Conservation (phyloP, 2,113 vertebrate genomes). For the Arvicanthis niloticus region DNA sequence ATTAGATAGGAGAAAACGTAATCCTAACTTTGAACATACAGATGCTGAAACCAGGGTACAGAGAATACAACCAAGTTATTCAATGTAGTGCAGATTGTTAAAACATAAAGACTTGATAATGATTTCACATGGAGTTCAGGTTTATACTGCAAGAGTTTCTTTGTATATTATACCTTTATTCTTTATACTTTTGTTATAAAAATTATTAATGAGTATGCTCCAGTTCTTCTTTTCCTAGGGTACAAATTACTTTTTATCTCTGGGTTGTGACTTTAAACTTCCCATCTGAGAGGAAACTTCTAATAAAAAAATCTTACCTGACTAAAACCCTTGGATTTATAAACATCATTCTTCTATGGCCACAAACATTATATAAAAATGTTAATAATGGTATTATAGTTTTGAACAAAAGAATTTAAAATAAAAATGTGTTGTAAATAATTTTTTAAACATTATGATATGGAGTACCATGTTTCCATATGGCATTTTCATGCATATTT, state of each 20-base stretch:
- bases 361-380: background rate
- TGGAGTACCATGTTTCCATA: background rate
- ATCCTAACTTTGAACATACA: background rate
- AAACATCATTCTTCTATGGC: background rate
- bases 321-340: background rate
- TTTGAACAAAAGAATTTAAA: background rate
- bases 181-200: background rate
- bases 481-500: background rate
- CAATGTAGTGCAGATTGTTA: background rate
- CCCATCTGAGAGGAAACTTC: background rate
- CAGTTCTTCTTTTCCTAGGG: background rate
- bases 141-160: background rate
- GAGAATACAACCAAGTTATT: background rate
- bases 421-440: too few relatives aligned
- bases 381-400: background rate
- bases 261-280: background rate
- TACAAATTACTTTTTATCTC: background rate
- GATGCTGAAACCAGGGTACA: background rate
- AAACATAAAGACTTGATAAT: background rate
- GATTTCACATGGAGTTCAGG: background rate
- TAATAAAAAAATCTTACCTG: background rate
- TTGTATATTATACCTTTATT: background rate
- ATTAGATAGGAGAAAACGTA: too few relatives aligned
- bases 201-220: background rate
- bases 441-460: too few relatives aligned